Evolutionary conservation across 2,113 vertebrate genomes (phyloP).

Genomic region (Sylvia atricapilla): DNA sequence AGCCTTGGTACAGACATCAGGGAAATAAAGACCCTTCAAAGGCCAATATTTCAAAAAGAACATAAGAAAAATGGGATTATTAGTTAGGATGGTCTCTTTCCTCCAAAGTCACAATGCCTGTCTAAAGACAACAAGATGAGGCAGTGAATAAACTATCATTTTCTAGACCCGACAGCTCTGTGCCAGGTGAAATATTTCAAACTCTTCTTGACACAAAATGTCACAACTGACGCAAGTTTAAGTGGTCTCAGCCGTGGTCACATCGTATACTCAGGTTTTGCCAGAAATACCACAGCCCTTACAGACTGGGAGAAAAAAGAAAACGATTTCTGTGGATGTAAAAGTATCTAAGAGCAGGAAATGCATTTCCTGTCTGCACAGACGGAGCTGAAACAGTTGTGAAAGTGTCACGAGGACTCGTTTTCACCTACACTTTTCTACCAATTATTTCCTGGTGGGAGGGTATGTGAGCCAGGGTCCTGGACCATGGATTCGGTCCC

Average conservation of each 20-base stretch:
- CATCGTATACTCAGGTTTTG: neutral
- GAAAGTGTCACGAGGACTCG: neutral
- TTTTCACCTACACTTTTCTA: neutral
- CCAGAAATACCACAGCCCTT: neutral
- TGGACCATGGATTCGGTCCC: neutral
- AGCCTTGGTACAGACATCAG: neutral
- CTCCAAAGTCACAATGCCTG: slow-evolving; percentile 47
- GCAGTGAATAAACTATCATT: slow-evolving; percentile 66
- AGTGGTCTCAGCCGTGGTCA: slow-evolving; percentile 26
- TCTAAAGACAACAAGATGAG: slow-evolving; percentile 49
- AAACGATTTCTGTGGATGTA: neutral
- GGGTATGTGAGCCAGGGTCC: rapidly evolving
- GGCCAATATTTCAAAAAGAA: slow-evolving; percentile 35
- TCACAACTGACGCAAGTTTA: slow-evolving; percentile 61
- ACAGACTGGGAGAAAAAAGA: neutral
- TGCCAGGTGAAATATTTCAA: slow-evolving; percentile 62
- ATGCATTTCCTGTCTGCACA: neutral
- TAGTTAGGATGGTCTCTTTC: slow-evolving; percentile 45
- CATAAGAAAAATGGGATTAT: slow-evolving; percentile 51
- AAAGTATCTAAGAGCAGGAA: neutral
- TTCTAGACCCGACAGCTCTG: slow-evolving; percentile 55
- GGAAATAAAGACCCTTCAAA: slow-evolving; percentile 47
- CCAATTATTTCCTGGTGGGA: neutral
- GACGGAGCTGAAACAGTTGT: neutral
- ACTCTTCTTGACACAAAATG: slow-evolving; percentile 53